Conservation (phyloP, 2,113 vertebrate species). For the Telmatochromis sp. region DNA sequence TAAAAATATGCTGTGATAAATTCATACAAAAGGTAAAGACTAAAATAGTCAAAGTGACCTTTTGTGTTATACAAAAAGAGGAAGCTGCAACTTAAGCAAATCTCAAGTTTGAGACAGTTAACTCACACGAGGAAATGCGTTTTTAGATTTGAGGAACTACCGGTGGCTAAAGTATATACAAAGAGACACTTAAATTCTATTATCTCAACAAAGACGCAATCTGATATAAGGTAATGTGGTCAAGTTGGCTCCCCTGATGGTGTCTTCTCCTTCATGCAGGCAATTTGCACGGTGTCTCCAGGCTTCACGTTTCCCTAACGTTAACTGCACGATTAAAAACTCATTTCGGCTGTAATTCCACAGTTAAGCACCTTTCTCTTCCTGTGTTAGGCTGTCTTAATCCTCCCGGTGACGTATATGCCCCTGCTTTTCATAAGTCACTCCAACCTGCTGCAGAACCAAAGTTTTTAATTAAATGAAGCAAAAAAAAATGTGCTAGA, state of each 20-base stretch:
- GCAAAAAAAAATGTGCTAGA: slow-evolving; percentile 3
- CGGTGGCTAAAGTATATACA: neutral
- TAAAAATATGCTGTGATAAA: neutral
- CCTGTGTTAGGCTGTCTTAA: slow-evolving; percentile 55
- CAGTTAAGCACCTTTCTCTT: slow-evolving; percentile 69
- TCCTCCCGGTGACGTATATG: slow-evolving; percentile 52
- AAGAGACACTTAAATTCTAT: slow-evolving; percentile 18
- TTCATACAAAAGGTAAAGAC: neutral
- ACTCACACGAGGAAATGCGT: neutral
- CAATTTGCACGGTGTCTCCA: slow-evolving; percentile 62
- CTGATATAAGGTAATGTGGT: slow-evolving; percentile 42
- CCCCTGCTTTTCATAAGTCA: slow-evolving; percentile 38
- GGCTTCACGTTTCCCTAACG: slow-evolving; percentile 66
- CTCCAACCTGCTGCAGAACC: slow-evolving; percentile 22
- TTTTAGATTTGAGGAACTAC: neutral
- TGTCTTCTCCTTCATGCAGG: slow-evolving; percentile 42
- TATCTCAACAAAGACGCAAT: slow-evolving; percentile 26
- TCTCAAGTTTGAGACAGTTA: neutral
- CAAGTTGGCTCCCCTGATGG: slow-evolving; percentile 16
- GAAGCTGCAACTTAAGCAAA: neutral
- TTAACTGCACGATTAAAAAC: slow-evolving; percentile 72
- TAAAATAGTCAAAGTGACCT: slow-evolving; percentile 35
- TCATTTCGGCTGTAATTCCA: slow-evolving; percentile 68
- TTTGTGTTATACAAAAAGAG: neutral
- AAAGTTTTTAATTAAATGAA: slow-evolving; percentile 63